Evolutionary conservation across 2,797 vertebrate species (phyloP).

Genomic region (Esox masquinongy): DNA sequence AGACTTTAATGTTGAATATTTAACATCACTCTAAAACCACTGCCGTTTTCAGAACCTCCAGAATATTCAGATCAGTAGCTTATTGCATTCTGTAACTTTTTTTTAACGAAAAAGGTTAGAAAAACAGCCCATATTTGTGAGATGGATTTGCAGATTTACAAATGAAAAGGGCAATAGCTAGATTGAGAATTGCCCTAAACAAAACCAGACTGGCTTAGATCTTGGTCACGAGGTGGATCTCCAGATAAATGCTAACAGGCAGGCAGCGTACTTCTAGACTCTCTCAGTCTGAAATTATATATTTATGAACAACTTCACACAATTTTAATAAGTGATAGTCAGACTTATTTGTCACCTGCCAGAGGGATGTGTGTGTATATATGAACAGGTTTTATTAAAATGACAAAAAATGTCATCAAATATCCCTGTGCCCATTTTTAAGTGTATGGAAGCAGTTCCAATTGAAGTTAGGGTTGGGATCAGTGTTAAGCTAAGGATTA

Average conservation of each 20-base stretch:
- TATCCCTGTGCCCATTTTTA: no score
- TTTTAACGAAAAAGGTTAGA: neutral
- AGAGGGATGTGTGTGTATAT: neutral
- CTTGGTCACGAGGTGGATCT: neutral
- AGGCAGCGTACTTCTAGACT: neutral
- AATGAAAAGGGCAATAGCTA: neutral
- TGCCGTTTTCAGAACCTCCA: neutral
- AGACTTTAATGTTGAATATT: neutral
- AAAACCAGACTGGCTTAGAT: neutral
- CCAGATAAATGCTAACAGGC: neutral
- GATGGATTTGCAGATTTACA: neutral
- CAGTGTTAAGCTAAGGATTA: no score
- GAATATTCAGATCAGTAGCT: neutral
- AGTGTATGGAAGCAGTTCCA: no score
- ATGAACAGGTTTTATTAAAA: neutral
- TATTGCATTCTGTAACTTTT: neutral
- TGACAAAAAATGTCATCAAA: no score
- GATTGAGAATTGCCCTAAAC: neutral
- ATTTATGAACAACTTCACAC: neutral
- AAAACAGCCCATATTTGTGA: neutral
- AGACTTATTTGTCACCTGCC: neutral
- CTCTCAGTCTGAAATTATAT: neutral
- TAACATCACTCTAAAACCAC: neutral
- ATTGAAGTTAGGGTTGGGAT: no score
- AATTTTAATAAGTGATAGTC: neutral